Base-by-base conservation (phyloP, 1,140 invertebrate species). In the Leptinotarsa lineolata region DNA sequence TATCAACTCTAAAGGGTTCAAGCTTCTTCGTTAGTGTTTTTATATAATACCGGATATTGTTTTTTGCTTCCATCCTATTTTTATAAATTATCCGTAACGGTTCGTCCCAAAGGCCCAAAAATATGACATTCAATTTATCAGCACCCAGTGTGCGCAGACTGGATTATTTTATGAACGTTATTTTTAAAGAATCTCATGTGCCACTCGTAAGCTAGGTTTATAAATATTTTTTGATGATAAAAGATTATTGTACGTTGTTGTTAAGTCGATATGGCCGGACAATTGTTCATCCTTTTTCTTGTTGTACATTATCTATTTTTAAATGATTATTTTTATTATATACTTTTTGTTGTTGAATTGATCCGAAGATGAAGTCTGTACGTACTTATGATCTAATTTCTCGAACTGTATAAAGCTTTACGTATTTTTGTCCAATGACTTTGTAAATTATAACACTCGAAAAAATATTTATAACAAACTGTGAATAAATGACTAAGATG, bases 401-500 rank as follows among this genome's bases (percentile, higher is more conserved):
- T 46, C 66, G 45, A 45, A 45, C 16, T 70, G 68, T 70, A 70
- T 70, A 70, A 67, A 67, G 66, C 44, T 45, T 46, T 68, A 46
- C 46, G 66, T 70, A 58, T 59, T 70, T 30, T 70, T 68, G 45
- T 68, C 45, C 24, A 46, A 46, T 12, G 45, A 68, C 45, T 68
- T 45, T 63, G 61, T 63, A 22, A 63, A 63, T 63, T 63, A 20
- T 63, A 63, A 63, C 61, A 22, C 8, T 63, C 61, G 20, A 63
- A 22, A 22, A 15, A 63, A 21, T 63, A 22, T 21, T 30, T 71
- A 30, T 71, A 71, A 71, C 69, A 63, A 71, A 71, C 21, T 71
- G 69, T 71, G 69, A 71, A 71, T 71, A 71, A 71, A 71, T n/a
- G 21, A 71, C 20, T 61, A 44, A 46, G 30, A 18, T 16, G 20